phyloP scores from a whole-genome alignment of 2,113 vertebrate genomes.

The Antigone vipio region DNA sequence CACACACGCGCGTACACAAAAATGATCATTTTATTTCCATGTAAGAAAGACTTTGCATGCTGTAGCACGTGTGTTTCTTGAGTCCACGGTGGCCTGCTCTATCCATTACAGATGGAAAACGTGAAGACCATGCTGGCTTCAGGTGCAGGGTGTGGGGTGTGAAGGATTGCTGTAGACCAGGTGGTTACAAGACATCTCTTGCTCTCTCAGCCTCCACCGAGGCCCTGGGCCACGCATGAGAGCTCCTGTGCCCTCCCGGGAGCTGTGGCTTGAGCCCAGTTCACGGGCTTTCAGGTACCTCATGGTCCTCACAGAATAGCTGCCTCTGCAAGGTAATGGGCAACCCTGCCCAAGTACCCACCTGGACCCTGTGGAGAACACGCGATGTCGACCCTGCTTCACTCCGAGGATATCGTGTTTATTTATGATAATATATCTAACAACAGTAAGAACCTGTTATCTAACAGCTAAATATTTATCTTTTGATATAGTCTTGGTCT shows the following conservation, averaged over 20 bases:
- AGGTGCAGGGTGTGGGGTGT: not conserved
- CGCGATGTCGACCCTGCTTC: rapidly evolving
- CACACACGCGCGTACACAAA: rapidly evolving
- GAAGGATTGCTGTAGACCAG: not conserved
- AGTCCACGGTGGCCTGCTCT: rapidly evolving
- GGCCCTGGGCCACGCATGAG: rapidly evolving
- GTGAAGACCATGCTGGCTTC: not conserved
- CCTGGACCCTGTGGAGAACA: not conserved
- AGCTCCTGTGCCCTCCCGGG: not conserved
- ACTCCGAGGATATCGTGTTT: rapidly evolving
- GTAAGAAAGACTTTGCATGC: not conserved
- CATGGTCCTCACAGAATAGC: rapidly evolving
- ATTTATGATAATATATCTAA: not conserved
- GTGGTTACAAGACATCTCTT: not conserved
- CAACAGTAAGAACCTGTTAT: not conserved
- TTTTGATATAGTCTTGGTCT: not conserved
- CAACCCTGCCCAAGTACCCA: not conserved
- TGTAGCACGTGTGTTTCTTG: not conserved
- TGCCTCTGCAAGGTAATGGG: not conserved
- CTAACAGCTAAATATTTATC: not conserved
- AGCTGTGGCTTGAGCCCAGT: not conserved
- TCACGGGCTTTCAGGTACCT: not conserved
- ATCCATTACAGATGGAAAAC: not conserved
- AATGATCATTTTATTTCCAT: not conserved
- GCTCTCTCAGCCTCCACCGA: rapidly evolving